These are phyloP conservation scores for Nycticorax nycticorax DNA, from an alignment of 2,113 vertebrate species.

Conservation along the genomic window DNA sequence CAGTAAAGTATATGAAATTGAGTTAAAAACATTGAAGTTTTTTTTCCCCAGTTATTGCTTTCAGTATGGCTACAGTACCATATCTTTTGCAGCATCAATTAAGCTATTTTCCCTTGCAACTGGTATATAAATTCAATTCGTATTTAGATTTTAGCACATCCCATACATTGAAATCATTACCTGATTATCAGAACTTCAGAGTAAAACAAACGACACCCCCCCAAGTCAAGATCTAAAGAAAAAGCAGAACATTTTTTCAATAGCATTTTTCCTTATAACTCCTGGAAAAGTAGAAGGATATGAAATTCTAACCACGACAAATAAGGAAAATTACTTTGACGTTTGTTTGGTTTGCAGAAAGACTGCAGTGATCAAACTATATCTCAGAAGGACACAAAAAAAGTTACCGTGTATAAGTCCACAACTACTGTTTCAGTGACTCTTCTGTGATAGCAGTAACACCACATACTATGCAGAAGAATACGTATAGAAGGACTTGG, in stretches of 20 bases:
- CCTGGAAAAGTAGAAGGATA: neutral
- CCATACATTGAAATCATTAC: neutral
- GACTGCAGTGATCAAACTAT: neutral
- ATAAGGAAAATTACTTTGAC: neutral
- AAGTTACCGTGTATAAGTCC: neutral
- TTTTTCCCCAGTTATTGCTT: neutral
- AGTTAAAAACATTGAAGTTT: neutral
- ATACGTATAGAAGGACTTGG: neutral
- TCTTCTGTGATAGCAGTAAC: neutral
- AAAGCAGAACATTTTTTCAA: neutral
- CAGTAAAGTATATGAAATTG: neutral
- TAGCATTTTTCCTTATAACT: neutral
- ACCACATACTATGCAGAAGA: neutral
- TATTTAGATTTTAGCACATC: neutral
- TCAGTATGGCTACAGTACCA: neutral
- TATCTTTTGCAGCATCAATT: neutral
- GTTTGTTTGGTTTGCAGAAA: neutral
- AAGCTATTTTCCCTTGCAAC: neutral
- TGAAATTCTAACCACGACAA: neutral
- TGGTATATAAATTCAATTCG: neutral
- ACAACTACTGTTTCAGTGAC: neutral
- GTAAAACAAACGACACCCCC: neutral
- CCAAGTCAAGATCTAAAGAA: neutral
- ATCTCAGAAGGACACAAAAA: neutral
- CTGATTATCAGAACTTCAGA: neutral